Evolutionary conservation across 2,113 vertebrate species (phyloP), one percentile per base, ranked within the genome.

Genomic region (Rhineura floridana): DNA sequence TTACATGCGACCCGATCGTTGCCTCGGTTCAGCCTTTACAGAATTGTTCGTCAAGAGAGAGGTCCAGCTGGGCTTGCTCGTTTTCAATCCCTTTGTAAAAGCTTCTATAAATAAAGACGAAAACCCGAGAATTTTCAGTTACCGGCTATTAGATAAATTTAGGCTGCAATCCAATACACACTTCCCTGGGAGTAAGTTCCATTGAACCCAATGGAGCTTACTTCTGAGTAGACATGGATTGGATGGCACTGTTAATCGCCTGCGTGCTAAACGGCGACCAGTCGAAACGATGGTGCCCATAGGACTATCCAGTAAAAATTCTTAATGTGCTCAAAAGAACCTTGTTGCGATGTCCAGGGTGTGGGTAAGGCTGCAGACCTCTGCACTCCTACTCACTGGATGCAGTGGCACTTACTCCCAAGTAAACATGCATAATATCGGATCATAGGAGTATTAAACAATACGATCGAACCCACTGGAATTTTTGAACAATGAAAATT

Each of bases 251-350:
- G n/a, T n/a, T n/a, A n/a, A 83, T 81, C 42, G 86, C 63, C 87
- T 95, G 90, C 93, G 94, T 95, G 88, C 93, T 89, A 94, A 95
- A 91, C 73, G 85, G 86, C 87, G 93, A 52, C 78, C 92, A 81
- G 67, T 84, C 33, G 13, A 91, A 91, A 91, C 46, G 15, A 92
- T 93, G 93, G 12, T 91, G 89, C 73, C 87, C 89, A 91, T 90
- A 91, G 87, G 87, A 90, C 89, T 93, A 92, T 88, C 88, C 83
- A 87, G 89, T 92, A 92, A 93, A 94, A 94, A 92, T 91, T 90
- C 94, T 93, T 93, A 92, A 93, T 93, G 89, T 92, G 90, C 82
- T 88, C 90, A 93, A 95, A 93, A 89, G 91, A 85, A 92, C 87
- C 93, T 95, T 92, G 93, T 89, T 93, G 85, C 78, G 89, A 88